A percentile compares a stretch with the other conserved stretches of the same genome.
These are phyloP conservation scores for Daktulosphaira vitifoliae DNA, from an alignment of 1,140 invertebrate genomes.

Conservation along the genomic window DNA sequence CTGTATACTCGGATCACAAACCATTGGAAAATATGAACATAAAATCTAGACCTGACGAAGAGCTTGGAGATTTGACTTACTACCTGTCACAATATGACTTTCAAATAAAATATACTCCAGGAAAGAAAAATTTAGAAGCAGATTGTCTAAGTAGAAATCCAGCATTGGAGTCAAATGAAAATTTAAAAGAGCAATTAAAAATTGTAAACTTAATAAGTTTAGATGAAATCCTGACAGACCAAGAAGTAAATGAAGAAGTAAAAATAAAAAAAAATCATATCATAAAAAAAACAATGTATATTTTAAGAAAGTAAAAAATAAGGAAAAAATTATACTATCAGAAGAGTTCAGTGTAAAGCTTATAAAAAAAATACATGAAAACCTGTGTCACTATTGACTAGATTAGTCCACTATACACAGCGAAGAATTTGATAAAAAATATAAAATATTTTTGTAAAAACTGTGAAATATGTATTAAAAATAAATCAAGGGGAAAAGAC, in stretches of 20 bases:
- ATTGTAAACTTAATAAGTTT: slow-evolving; percentile 10
- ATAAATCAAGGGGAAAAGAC: slow-evolving; percentile 40
- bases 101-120: slow-evolving; percentile 37
- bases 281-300: neutral
- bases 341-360: neutral
- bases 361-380: slow-evolving; percentile 13
- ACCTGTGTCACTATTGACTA: neutral
- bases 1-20: slow-evolving; percentile 43
- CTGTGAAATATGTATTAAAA: slow-evolving; percentile 42
- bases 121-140: no score
- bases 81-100: slow-evolving; percentile 43
- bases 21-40: slow-evolving; percentile 43
- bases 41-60: slow-evolving; percentile 41
- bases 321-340: slow-evolving; percentile 6
- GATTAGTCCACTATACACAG: neutral
- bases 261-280: neutral
- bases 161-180: slow-evolving; percentile 7
- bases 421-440: neutral
- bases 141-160: no score
- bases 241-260: neutral
- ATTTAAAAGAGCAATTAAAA: neutral
- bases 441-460: slow-evolving; percentile 2
- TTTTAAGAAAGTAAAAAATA: slow-evolving; percentile 2
- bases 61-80: slow-evolving; percentile 42
- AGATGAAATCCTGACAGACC: slow-evolving; percentile 4